Conservation (phyloP, 2,797 vertebrate species). For the Notamacropus eugenii region DNA sequence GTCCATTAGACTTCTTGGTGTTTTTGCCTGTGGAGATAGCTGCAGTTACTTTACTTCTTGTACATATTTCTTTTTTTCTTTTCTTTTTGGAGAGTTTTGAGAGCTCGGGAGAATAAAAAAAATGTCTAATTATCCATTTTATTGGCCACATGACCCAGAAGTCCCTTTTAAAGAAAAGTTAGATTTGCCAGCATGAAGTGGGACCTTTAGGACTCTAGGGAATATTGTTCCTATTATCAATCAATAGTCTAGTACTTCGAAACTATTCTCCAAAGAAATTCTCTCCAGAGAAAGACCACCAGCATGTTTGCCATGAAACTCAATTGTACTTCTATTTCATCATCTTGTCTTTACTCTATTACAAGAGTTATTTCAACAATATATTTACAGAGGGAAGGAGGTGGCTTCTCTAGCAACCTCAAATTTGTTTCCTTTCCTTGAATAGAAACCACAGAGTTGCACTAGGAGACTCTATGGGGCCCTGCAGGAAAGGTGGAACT, state of each 20-base stretch:
- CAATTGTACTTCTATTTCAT: neutral
- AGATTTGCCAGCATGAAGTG: neutral
- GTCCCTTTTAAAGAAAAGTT: neutral
- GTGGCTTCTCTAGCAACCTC: neutral
- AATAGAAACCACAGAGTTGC: neutral
- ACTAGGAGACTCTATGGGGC: neutral
- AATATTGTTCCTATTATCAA: neutral
- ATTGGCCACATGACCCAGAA: neutral
- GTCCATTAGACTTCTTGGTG: neutral
- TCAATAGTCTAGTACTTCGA: neutral
- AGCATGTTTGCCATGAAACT: neutral
- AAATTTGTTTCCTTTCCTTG: neutral
- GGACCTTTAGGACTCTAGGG: neutral
- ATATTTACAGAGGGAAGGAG: neutral
- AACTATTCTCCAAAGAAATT: neutral
- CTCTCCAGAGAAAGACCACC: neutral
- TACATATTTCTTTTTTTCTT: neutral
- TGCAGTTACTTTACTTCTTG: neutral
- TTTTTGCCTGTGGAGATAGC: neutral
- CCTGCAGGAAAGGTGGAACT: neutral
- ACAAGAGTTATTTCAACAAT: neutral
- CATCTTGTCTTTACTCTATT: neutral
- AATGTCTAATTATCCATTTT: neutral
- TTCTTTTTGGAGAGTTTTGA: neutral
- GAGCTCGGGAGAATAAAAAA: neutral